These are phyloP conservation scores for Zosterops pallidus DNA, from an alignment of 2,113 vertebrate genomes.

Conservation along the genomic window DNA sequence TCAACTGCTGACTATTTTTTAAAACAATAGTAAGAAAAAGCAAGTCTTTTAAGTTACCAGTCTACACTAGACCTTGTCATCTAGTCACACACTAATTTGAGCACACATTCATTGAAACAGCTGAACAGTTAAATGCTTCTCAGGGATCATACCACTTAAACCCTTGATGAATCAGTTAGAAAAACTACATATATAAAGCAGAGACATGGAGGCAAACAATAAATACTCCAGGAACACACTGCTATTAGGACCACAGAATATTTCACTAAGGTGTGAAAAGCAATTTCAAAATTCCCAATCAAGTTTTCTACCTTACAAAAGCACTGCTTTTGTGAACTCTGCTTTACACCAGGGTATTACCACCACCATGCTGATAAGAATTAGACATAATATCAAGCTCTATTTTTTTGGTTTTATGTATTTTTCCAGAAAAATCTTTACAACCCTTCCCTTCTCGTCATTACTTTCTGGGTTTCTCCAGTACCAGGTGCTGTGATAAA, in stretches of 20 bases:
- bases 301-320: neutral
- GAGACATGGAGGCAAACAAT: neutral
- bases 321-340: neutral
- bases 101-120: neutral
- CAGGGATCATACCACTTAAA: rapidly evolving
- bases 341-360: neutral
- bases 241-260: neutral
- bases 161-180: neutral
- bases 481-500: neutral
- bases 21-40: neutral
- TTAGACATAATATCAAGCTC: neutral
- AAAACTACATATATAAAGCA: neutral
- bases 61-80: neutral
- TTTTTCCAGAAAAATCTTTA: neutral
- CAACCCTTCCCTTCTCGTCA: neutral
- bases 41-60: neutral
- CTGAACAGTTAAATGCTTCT: neutral
- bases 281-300: neutral
- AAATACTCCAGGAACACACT: neutral
- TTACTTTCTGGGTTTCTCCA: neutral
- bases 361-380: neutral
- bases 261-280: neutral
- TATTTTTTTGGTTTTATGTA: neutral
- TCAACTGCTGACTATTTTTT: neutral
- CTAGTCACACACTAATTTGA: neutral